Evolutionary conservation across 2,888 invertebrate species (phyloP).

Genomic region (Lissonota sp.): DNA sequence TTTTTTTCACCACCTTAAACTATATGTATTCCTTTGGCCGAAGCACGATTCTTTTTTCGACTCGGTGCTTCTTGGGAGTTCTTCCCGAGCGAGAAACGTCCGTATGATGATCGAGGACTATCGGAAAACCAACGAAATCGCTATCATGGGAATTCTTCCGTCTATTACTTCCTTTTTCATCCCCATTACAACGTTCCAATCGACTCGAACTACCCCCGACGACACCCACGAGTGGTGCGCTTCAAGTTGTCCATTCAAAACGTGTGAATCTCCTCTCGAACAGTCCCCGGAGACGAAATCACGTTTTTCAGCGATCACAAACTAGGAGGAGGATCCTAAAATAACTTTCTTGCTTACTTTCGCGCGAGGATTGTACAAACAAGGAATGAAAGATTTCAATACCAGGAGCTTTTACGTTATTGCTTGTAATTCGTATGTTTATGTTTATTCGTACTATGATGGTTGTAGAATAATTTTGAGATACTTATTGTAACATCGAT

Average conservation of each 20-base stretch:
- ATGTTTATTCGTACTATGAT: neutral
- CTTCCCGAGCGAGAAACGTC: slow-evolving; percentile 22
- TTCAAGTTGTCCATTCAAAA: slow-evolving; percentile 18
- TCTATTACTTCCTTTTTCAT: neutral
- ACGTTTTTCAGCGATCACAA: slow-evolving; percentile 8
- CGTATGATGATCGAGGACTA: slow-evolving; percentile 54
- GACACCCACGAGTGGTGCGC: slow-evolving; percentile 61
- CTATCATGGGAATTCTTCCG: slow-evolving; percentile 60
- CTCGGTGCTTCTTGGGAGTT: slow-evolving; percentile 51
- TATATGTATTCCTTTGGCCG: slow-evolving; percentile 4
- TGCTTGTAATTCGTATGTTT: slow-evolving; percentile 40
- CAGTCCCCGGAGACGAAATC: slow-evolving; percentile 32
- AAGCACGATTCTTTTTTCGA: slow-evolving; percentile 27
- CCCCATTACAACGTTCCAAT: slow-evolving; percentile 53
- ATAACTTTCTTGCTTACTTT: slow-evolving; percentile 52
- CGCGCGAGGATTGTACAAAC: neutral
- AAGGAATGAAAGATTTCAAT: neutral
- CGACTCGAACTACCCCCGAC: slow-evolving; percentile 26
- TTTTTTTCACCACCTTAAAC: slow-evolving; percentile 38
- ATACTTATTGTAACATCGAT: too few relatives aligned
- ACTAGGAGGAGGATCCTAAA: slow-evolving; percentile 47
- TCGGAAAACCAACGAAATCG: slow-evolving; percentile 36
- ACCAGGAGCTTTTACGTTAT: slow-evolving; percentile 6
- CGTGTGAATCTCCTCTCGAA: slow-evolving; percentile 7
- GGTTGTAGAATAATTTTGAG: slow-evolving; percentile 42